Conservation (phyloP, 1,140 invertebrate species). For the Papilio dardanus region DNA sequence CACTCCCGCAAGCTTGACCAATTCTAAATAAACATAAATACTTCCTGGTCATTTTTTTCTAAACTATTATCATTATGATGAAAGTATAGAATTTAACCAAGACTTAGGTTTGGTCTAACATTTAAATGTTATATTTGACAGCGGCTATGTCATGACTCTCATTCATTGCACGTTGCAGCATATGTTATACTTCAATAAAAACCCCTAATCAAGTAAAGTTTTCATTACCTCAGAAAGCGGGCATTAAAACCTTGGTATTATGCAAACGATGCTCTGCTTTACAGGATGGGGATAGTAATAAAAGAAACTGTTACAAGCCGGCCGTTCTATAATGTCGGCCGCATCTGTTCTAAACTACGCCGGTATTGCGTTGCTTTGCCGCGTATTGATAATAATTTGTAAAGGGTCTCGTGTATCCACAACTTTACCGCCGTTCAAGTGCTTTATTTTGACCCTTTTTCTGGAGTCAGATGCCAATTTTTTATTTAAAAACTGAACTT, state of each 20-base stretch:
- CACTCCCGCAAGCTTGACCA: too few relatives aligned
- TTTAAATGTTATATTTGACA: background rate
- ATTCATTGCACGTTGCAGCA: background rate
- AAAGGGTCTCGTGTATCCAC: constrained; percentile 30
- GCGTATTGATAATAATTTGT: constrained; percentile 53
- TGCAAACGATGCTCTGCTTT: constrained; percentile 36
- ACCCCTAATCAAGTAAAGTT: constrained; percentile 13
- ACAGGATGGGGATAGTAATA: constrained; percentile 44
- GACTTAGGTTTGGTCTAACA: too few relatives aligned
- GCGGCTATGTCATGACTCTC: background rate
- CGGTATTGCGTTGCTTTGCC: constrained; percentile 41
- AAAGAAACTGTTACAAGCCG: constrained; percentile 50
- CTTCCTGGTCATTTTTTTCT: too few relatives aligned
- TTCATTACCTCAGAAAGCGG: constrained; percentile 24
- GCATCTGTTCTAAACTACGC: constrained; percentile 50
- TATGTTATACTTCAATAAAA: background rate
- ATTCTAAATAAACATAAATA: too few relatives aligned
- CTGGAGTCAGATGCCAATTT: background rate
- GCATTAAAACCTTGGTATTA: constrained; percentile 42
- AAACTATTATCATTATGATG: too few relatives aligned
- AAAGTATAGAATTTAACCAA: too few relatives aligned
- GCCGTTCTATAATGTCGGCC: constrained; percentile 44
- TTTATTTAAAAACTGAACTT: background rate
- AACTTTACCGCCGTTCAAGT: background rate
- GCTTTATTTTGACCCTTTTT: background rate